A percentile compares a stretch with the other conserved stretches of the same genome.
Evolutionary conservation across 2,797 vertebrate genomes (phyloP).

Genomic region (Syngnathus acus): DNA sequence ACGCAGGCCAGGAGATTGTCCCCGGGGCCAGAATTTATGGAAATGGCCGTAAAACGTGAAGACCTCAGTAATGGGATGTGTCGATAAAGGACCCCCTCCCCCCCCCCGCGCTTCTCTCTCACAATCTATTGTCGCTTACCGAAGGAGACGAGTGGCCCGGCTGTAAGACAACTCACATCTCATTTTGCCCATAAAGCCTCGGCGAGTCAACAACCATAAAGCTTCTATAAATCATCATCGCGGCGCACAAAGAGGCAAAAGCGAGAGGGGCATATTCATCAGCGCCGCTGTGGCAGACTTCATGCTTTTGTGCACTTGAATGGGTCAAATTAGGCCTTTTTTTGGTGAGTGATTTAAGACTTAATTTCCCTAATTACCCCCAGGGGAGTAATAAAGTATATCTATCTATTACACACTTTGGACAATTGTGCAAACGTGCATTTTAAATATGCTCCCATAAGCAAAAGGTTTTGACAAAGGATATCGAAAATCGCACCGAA

Average conservation of each 20-base stretch:
- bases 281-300: slow-evolving; percentile 23
- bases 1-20: slow-evolving; percentile 51
- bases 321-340: slow-evolving; percentile 22
- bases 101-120: slow-evolving; percentile 4
- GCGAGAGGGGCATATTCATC: slow-evolving; percentile 52
- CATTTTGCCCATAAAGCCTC: slow-evolving; percentile 65
- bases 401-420: slow-evolving; percentile 4
- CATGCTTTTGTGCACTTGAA: slow-evolving; percentile 15
- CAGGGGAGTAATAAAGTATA: not conserved
- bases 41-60: slow-evolving; percentile 68
- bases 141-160: slow-evolving; percentile 65
- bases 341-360: not conserved
- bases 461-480: not conserved
- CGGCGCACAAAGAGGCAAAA: slow-evolving; percentile 12
- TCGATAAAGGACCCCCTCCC: slow-evolving; percentile 62
- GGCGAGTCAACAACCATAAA: slow-evolving; percentile 66
- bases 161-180: slow-evolving; percentile 70
- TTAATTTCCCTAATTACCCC: slow-evolving; percentile 1
- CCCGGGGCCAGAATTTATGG: slow-evolving; percentile 63
- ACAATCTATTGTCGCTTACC: slow-evolving; percentile 70
- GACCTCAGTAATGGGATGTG: slow-evolving; percentile 75
- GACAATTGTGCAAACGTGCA: not conserved
- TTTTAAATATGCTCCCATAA: slow-evolving; percentile 3
- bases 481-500: not conserved
- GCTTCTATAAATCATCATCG: slow-evolving; percentile 51